A percentile compares a stretch with the other conserved stretches of the same genome.
Conservation (phyloP, 2,113 vertebrate genomes). For the Pseudorectes ferrugineus region DNA sequence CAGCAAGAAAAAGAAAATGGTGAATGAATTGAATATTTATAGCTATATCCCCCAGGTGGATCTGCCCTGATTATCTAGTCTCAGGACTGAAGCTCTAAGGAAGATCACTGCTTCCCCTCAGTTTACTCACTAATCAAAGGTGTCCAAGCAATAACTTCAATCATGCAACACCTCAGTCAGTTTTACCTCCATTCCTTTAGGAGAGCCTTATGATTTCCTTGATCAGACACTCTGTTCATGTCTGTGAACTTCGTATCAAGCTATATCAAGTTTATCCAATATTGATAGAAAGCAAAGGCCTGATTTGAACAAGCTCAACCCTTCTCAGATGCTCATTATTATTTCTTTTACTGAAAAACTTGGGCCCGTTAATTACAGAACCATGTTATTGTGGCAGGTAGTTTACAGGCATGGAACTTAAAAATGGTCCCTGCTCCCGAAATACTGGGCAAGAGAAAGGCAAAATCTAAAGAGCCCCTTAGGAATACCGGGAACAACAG, state of each 20-base stretch:
- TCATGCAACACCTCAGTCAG: background rate
- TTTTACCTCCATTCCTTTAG: background rate
- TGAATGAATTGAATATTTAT: background rate
- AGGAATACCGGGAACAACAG: background rate
- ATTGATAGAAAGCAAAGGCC: background rate
- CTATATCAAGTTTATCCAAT: background rate
- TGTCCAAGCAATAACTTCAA: background rate
- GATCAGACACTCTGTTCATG: background rate
- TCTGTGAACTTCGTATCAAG: background rate
- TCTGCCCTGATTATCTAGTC: background rate
- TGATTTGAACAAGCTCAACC: background rate
- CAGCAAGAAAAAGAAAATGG: background rate
- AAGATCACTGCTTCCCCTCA: background rate
- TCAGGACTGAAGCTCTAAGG: background rate
- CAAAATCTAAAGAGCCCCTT: background rate
- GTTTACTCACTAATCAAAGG: background rate
- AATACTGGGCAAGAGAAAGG: background rate
- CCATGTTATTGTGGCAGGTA: background rate
- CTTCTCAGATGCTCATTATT: background rate
- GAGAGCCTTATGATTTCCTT: background rate
- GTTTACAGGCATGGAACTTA: background rate
- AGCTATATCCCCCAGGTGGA: background rate
- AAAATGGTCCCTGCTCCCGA: rapidly evolving
- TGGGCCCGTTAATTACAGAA: background rate
- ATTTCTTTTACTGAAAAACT: background rate